Evolutionary conservation across 2,113 vertebrate genomes (phyloP).

Genomic region (Datnioides undecimradiatus): DNA sequence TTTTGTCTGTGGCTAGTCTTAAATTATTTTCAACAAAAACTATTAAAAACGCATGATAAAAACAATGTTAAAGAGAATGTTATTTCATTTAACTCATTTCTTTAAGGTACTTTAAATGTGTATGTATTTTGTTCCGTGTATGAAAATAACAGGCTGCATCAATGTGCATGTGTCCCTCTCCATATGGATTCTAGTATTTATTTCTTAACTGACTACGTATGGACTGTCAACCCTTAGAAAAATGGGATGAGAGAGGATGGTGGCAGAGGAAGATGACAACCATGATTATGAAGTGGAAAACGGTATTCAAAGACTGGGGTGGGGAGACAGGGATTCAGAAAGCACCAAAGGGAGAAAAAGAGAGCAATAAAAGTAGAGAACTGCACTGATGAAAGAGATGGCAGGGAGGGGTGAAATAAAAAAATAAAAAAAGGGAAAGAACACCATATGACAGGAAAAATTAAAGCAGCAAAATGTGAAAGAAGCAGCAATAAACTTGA

Average conservation of each 20-base stretch:
- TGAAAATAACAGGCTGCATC: neutral
- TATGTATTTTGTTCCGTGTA: neutral
- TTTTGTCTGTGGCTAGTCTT: neutral
- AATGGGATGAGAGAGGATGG: conserved; percentile 6
- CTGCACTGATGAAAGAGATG: conserved; percentile 15
- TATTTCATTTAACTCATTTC: neutral
- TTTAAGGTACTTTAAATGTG: neutral
- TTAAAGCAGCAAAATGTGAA: neutral
- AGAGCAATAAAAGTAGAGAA: conserved; percentile 28
- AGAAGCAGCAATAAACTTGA: neutral
- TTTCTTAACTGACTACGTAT: conserved; percentile 12
- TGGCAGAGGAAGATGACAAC: conserved; percentile 20
- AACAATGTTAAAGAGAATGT: no score
- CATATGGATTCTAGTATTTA: neutral
- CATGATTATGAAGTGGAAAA: conserved; percentile 39
- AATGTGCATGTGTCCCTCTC: neutral
- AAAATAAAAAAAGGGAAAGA: conserved; percentile 9
- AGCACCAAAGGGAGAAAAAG: conserved; percentile 12
- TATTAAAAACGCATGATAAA: no score
- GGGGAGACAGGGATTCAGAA: conserved; percentile 8
- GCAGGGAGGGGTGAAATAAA: no score
- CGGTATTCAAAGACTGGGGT: conserved; percentile 1
- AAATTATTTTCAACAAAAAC: neutral
- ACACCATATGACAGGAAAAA: conserved; percentile 2
- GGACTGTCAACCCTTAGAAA: conserved; percentile 5